Percentiles rank a stretch among this genome's conserved stretches.
phyloP scores from a whole-genome alignment of 1,140 invertebrate genomes.

The Paraescarpia echinospica region DNA sequence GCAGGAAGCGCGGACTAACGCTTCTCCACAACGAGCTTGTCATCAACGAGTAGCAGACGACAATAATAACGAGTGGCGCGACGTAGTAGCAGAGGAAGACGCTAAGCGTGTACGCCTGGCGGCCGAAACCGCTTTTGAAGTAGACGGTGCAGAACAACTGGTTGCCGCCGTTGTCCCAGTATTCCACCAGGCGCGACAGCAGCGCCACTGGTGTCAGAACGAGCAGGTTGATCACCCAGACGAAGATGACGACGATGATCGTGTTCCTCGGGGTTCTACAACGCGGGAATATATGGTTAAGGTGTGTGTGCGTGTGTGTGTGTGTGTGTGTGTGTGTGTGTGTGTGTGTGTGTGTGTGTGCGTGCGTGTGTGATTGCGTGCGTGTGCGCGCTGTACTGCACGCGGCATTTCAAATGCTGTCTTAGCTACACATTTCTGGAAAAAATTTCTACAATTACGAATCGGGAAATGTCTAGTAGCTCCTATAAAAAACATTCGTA shows the following conservation, averaged over 20 bases:
- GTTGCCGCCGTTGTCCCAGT: conserved; percentile 7
- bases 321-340: too few relatives aligned
- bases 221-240: conserved; percentile 9
- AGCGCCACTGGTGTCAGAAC: not conserved
- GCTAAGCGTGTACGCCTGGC: conserved; percentile 5
- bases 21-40: conserved; percentile 14
- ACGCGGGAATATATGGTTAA: not conserved
- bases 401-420: too few relatives aligned
- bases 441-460: too few relatives aligned
- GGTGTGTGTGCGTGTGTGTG: too few relatives aligned
- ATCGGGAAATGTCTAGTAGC: too few relatives aligned
- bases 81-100: conserved; percentile 18
- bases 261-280: conserved; percentile 10
- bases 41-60: conserved; percentile 8
- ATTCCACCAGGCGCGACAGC: not conserved
- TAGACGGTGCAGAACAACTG: conserved; percentile 9
- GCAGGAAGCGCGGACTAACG: conserved; percentile 9
- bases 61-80: not conserved
- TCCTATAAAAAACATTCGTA: too few relatives aligned
- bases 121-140: not conserved
- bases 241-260: not conserved
- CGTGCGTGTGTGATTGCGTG: too few relatives aligned
- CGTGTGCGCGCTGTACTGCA: too few relatives aligned
- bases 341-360: too few relatives aligned
- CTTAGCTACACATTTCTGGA: too few relatives aligned